These are phyloP conservation scores for Andricus grossulariae DNA, from an alignment of 1,140 invertebrate species.

Conservation along the genomic window DNA sequence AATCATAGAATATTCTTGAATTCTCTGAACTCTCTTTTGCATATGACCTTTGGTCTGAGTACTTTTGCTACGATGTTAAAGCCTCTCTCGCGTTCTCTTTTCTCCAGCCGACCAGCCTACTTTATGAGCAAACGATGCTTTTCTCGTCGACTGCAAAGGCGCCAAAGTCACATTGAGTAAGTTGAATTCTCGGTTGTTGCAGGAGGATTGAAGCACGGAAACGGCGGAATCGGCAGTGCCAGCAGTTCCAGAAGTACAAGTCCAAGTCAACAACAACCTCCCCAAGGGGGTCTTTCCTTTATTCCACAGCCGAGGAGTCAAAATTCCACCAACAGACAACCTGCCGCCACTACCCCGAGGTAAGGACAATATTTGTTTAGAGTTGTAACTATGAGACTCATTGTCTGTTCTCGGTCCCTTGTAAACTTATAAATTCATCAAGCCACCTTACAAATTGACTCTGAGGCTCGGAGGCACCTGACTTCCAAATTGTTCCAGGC, in stretches of 20 bases:
- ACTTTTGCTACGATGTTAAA: conserved; percentile 12
- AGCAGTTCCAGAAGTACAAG: conserved; percentile 73
- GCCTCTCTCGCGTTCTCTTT: not conserved
- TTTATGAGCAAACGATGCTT: conserved; percentile 33
- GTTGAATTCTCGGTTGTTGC: conserved; percentile 45
- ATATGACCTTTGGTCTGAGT: conserved; percentile 14
- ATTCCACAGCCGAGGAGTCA: conserved; percentile 71
- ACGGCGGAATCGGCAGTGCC: conserved; percentile 68
- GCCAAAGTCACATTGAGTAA: not conserved
- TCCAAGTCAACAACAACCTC: conserved; percentile 69
- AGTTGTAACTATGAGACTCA: not conserved
- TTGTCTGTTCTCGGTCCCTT: conserved; percentile 2
- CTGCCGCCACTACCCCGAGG: conserved; percentile 65
- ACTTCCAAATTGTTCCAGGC: too few relatives aligned
- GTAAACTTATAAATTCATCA: not conserved
- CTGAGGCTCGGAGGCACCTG: too few relatives aligned
- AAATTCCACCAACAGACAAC: conserved; percentile 60
- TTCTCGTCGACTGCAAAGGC: conserved; percentile 4
- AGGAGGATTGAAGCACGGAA: conserved; percentile 68
- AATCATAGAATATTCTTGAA: too few relatives aligned
- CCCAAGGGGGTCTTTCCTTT: conserved; percentile 65
- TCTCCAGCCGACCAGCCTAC: not conserved
- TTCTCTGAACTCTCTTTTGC: not conserved
- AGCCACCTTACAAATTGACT: not conserved
- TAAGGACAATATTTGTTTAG: conserved; percentile 41